Evolutionary conservation across 2,113 vertebrate species (phyloP).

Genomic region (Mastomys natalensis): DNA sequence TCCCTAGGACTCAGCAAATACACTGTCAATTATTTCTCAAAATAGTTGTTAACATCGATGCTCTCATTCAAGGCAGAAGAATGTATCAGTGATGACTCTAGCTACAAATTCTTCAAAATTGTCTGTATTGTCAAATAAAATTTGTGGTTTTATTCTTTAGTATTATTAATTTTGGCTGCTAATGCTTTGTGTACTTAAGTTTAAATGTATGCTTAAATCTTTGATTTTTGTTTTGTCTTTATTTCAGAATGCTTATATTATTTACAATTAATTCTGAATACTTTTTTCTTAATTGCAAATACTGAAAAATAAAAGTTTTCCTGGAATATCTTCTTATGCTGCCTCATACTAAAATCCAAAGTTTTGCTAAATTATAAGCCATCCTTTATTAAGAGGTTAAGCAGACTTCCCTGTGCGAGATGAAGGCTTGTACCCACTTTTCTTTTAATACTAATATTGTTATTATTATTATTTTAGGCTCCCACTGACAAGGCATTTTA

Average conservation of each 20-base stretch:
- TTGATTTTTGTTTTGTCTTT: constrained; percentile 5
- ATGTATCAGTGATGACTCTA: background rate
- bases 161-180: background rate
- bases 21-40: background rate
- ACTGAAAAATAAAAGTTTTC: constrained; percentile 41
- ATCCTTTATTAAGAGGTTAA: constrained; percentile 78
- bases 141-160: background rate
- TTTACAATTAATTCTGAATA: constrained; percentile 71
- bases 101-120: constrained; percentile 16
- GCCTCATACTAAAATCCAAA: constrained; percentile 38
- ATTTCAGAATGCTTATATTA: constrained; percentile 49
- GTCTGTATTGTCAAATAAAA: background rate
- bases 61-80: background rate
- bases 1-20: constrained; percentile 12
- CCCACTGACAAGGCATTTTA: constrained; percentile 75
- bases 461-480: constrained; percentile 53
- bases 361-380: constrained; percentile 26
- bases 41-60: constrained; percentile 13
- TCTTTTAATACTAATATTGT: constrained; percentile 55
- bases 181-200: background rate
- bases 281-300: constrained; percentile 67
- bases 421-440: constrained; percentile 65
- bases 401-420: constrained; percentile 63
- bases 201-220: background rate
- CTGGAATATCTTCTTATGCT: background rate